These are phyloP conservation scores for Arvicanthis niloticus DNA, from an alignment of 2,113 vertebrate species.

Conservation along the genomic window DNA sequence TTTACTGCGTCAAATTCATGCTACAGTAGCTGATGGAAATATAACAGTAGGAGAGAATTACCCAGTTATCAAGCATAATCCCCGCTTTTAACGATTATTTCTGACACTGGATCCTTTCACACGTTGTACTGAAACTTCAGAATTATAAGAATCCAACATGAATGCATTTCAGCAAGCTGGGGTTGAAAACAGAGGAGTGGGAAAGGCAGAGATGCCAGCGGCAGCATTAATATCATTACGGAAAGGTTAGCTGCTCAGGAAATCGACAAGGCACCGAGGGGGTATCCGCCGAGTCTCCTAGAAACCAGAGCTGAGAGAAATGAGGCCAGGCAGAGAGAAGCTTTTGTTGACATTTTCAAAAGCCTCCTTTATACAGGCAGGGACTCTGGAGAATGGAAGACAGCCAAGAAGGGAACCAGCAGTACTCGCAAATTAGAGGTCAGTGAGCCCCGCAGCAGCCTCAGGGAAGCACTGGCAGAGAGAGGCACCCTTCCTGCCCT, in stretches of 20 bases:
- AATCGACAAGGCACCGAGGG: conserved; percentile 22
- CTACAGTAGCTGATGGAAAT: conserved; percentile 17
- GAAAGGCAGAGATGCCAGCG: conserved; percentile 42
- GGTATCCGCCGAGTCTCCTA: not conserved
- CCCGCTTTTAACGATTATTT: conserved; percentile 51
- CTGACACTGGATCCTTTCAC: not conserved
- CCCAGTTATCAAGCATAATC: not conserved
- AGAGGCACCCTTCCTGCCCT: not conserved
- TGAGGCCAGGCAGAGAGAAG: conserved; percentile 28
- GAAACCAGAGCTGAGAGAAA: conserved; percentile 60
- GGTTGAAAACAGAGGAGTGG: conserved; percentile 37
- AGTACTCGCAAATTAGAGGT: conserved; percentile 24
- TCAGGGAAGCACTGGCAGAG: not conserved
- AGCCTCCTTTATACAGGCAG: conserved; percentile 7
- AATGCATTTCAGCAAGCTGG: conserved; percentile 7
- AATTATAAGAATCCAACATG: conserved; percentile 1
- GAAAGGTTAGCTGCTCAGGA: conserved; percentile 63
- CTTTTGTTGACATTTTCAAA: conserved; percentile 63
- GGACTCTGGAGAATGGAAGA: not conserved
- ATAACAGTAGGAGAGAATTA: conserved; percentile 41
- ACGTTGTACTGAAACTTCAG: conserved; percentile 3
- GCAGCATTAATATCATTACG: conserved; percentile 30
- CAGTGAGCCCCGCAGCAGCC: not conserved
- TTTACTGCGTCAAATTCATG: conserved; percentile 31
- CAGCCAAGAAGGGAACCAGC: not conserved